These are phyloP conservation scores for Pocillopora meandrina DNA, from an alignment of 92 coral and sea anemone genomes.

Conservation along the genomic window DNA sequence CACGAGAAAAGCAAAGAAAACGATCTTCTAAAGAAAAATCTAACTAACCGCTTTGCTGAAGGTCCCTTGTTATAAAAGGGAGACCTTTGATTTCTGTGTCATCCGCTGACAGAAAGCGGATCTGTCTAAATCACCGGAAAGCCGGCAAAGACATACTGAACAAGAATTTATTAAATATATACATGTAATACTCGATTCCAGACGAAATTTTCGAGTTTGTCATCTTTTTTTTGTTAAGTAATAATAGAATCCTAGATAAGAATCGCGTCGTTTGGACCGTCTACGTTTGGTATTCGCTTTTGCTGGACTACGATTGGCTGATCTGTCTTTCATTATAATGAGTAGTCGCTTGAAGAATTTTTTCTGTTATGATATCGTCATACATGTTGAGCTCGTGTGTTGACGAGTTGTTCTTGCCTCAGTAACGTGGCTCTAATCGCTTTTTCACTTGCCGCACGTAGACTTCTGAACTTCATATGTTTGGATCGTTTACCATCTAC, in stretches of 20 bases:
- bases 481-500: not conserved
- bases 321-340: conserved; percentile 1
- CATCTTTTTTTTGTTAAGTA: not conserved
- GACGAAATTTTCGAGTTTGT: not conserved
- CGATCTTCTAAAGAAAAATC: not conserved
- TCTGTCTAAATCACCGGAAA: conserved; percentile 7
- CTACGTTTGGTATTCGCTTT: not conserved
- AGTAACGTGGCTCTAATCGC: conserved; percentile 16
- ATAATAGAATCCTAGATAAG: not conserved
- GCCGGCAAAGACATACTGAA: not conserved
- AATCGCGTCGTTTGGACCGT: conserved; percentile 15
- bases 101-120: not conserved
- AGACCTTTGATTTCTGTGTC: not conserved
- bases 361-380: conserved; percentile 13
- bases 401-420: not conserved
- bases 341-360: conserved; percentile 11
- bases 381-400: not conserved
- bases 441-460: not conserved
- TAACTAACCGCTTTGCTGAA: not conserved
- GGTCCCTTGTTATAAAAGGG: not conserved
- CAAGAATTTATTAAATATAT: not conserved
- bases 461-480: conserved; percentile 5
- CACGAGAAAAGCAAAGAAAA: not conserved
- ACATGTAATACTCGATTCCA: not conserved
- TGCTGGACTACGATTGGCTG: not conserved